Evolutionary conservation across 2,113 vertebrate genomes (phyloP), one percentile per base, ranked within the genome.

Genomic region (Lichenostomus cassidix): DNA sequence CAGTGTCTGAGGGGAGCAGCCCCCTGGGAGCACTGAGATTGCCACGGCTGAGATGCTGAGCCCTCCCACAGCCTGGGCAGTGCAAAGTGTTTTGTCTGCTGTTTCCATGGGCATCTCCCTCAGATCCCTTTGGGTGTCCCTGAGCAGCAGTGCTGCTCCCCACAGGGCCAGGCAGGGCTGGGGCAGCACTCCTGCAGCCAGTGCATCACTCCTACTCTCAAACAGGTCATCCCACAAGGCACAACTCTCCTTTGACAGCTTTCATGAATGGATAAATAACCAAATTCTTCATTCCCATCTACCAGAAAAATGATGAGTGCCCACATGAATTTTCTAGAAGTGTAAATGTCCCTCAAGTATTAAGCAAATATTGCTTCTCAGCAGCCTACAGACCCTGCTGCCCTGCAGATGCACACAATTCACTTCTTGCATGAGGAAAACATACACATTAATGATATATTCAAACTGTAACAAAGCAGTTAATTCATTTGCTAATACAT

Each of bases 401-500:
- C 52, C 87, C 35, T 73, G 77, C 44, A 81, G 67, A 91, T 60
- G 47, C 62, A 62, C 27, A 47, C 64, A 56, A 80, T 88, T 94
- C 77, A 44, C 8, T 71, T 79, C 80, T 73, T 87, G 55, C 1
- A 4, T 49, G 47, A 93, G 60, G 73, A 89, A 93, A 92, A 92
- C 62, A 78, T 89, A 94, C 94, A 87, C 77, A 71, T 94, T 92
- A 95, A 96, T 92, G 92, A 77, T 92, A 94, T 82, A 96, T 92
- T 94, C 90, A 93, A 77, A 93, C 78, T 91, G 91, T 74, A 96
- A 95, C 95, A 95, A 96, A 93, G 81, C 82, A 92, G 78, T 80
- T 95, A 96, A 96, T 97, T 96, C 82, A 93, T 97, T 97, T 97
- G 92, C 94, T 97, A 97, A 96, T 96, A 93, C 65, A 82, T 92